Percentiles rank a stretch among this genome's conserved stretches.
phyloP scores from a whole-genome alignment of 2,797 vertebrate species.

The Lithobates sylvaticus region DNA sequence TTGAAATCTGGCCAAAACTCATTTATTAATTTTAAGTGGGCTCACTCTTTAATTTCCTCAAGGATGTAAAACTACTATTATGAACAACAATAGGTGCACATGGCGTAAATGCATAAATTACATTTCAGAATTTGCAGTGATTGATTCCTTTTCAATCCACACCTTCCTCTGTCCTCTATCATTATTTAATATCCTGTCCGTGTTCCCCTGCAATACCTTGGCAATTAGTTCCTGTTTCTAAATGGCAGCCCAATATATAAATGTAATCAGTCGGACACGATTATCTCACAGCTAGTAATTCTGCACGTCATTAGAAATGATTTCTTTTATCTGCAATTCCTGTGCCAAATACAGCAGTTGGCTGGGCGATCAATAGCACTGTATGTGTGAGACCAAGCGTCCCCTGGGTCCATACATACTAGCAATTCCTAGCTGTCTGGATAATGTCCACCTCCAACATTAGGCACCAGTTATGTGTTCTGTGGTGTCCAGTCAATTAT shows the following conservation, averaged over 20 bases:
- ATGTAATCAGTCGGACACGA: not conserved
- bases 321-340: slow-evolving; percentile 10
- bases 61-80: too few relatives aligned
- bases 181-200: not conserved
- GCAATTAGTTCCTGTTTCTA: not conserved
- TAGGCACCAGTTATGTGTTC: not conserved
- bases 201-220: too few relatives aligned
- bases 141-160: not conserved
- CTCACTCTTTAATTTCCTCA: not conserved
- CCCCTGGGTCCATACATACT: too few relatives aligned
- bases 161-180: not conserved
- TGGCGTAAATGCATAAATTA: not conserved
- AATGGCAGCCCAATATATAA: not conserved
- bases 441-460: not conserved
- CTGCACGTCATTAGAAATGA: not conserved
- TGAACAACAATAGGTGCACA: not conserved
- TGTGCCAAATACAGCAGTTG: slow-evolving; percentile 7
- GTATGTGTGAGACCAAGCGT: not conserved
- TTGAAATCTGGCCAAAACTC: too few relatives aligned
- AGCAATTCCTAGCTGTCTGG: not conserved
- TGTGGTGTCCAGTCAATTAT: slow-evolving; percentile 24
- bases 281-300: not conserved
- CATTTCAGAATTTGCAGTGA: not conserved
- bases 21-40: not conserved
- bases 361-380: not conserved